Conservation (phyloP, 2,888 invertebrate genomes). For the Leucoptera coffeella region DNA sequence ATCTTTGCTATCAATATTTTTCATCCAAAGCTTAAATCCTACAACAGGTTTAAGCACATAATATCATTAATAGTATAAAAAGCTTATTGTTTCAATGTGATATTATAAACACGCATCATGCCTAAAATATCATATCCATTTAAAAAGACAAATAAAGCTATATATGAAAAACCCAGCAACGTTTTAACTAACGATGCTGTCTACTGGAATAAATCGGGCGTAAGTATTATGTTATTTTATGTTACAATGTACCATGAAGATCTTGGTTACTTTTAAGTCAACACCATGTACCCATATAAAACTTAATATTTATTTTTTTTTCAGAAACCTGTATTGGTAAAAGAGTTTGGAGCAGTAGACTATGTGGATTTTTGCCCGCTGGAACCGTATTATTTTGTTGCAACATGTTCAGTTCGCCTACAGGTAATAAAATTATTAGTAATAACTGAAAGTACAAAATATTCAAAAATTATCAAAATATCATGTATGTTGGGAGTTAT, state of each 20-base stretch:
- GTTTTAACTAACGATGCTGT: slow-evolving; percentile 69
- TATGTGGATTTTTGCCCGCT: slow-evolving; percentile 85
- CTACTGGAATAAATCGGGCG: slow-evolving; percentile 87
- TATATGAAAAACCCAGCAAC: slow-evolving; percentile 60
- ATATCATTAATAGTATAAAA: too few relatives aligned
- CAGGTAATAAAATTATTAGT: slow-evolving; percentile 28
- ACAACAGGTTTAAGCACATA: too few relatives aligned
- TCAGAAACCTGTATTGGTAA: slow-evolving; percentile 76
- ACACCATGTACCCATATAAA: too few relatives aligned
- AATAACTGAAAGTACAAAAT: background rate
- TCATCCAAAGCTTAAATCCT: too few relatives aligned
- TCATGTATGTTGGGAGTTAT: too few relatives aligned
- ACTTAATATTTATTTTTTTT: slow-evolving; percentile 7
- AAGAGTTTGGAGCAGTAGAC: slow-evolving; percentile 90
- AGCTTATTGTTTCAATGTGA: too few relatives aligned
- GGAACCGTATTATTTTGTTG: slow-evolving; percentile 86
- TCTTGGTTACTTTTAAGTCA: too few relatives aligned
- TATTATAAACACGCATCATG: slow-evolving; percentile 20
- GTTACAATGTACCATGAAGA: too few relatives aligned
- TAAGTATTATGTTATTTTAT: slow-evolving; percentile 27
- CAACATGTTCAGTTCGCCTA: slow-evolving; percentile 86
- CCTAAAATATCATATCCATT: slow-evolving; percentile 46
- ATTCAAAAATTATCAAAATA: too few relatives aligned
- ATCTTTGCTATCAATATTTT: too few relatives aligned
- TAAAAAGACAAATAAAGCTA: slow-evolving; percentile 66